These are phyloP conservation scores for Andricus quercusramuli DNA, from an alignment of 2,888 invertebrate species.

Conservation along the genomic window DNA sequence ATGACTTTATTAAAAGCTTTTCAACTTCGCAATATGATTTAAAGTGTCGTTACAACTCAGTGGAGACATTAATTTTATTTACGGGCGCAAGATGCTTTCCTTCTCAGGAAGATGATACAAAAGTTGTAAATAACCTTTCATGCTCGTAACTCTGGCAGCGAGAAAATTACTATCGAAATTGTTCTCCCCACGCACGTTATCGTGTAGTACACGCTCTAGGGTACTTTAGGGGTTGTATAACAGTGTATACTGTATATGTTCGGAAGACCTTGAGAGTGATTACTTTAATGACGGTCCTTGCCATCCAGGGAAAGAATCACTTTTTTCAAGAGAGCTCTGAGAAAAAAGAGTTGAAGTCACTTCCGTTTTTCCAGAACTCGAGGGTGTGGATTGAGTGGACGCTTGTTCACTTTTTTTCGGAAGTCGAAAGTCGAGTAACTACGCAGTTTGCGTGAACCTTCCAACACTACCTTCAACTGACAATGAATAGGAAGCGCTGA, in stretches of 20 bases:
- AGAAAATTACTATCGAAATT: conserved; percentile 38
- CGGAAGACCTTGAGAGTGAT: background rate
- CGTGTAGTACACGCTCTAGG: conserved; percentile 18
- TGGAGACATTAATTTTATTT: conserved; percentile 9
- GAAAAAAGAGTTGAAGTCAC: conserved; percentile 7
- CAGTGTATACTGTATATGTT: background rate
- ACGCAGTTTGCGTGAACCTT: background rate
- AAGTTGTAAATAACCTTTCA: conserved; percentile 32
- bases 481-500: background rate
- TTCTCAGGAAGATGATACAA: conserved; percentile 13
- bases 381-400: conserved; percentile 13
- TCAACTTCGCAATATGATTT: background rate
- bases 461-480: background rate
- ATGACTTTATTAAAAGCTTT: background rate
- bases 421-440: background rate
- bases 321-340: background rate
- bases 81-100: conserved; percentile 1
- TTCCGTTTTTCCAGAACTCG: background rate
- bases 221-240: background rate
- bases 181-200: conserved; percentile 29
- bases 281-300: conserved; percentile 30
- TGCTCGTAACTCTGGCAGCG: conserved; percentile 9
- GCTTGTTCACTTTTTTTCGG: conserved; percentile 9
- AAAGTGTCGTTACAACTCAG: conserved; percentile 22
- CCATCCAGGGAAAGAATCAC: conserved; percentile 2